Evolutionary conservation across 2,113 vertebrate genomes (phyloP).

Genomic region (Sinocyclocheilus anshuiensis): DNA sequence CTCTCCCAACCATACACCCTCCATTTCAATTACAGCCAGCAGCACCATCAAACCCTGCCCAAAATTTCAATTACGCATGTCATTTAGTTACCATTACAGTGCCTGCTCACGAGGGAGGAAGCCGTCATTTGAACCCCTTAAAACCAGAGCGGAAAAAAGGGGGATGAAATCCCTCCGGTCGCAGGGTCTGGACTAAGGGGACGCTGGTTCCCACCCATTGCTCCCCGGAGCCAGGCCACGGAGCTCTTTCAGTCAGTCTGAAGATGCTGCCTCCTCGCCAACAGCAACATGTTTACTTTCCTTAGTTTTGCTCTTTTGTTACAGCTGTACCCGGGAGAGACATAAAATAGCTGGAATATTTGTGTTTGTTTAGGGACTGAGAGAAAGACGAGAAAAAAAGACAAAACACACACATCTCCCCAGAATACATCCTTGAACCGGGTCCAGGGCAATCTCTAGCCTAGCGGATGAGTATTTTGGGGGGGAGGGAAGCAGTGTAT

Average conservation of each 20-base stretch:
- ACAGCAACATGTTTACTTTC: conserved; percentile 77
- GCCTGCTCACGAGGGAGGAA: conserved; percentile 35
- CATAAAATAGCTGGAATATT: conserved; percentile 73
- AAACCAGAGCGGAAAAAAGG: conserved; percentile 35
- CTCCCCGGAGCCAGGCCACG: conserved; percentile 62
- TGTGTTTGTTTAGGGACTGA: conserved; percentile 73
- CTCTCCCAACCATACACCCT: conserved; percentile 48
- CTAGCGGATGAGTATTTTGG: conserved; percentile 46
- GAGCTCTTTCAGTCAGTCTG: conserved; percentile 50
- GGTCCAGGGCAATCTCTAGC: conserved; percentile 58
- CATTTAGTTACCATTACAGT: conserved; percentile 46
- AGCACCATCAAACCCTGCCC: conserved; percentile 76
- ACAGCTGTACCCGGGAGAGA: conserved; percentile 71
- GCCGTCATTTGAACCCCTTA: conserved; percentile 12
- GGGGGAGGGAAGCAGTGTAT: conserved; percentile 61
- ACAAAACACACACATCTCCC: conserved; percentile 65
- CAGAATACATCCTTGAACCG: conserved; percentile 78
- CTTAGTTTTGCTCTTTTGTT: conserved; percentile 75
- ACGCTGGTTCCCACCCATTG: conserved; percentile 45
- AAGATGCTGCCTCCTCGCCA: conserved; percentile 66
- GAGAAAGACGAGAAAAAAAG: conserved; percentile 57
- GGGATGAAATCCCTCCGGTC: conserved; percentile 44
- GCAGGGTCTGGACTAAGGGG: conserved; percentile 47
- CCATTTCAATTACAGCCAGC: conserved; percentile 80
- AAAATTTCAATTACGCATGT: conserved; percentile 61